phyloP scores from a whole-genome alignment of 1,140 invertebrate genomes.

The Helicoverpa zea region DNA sequence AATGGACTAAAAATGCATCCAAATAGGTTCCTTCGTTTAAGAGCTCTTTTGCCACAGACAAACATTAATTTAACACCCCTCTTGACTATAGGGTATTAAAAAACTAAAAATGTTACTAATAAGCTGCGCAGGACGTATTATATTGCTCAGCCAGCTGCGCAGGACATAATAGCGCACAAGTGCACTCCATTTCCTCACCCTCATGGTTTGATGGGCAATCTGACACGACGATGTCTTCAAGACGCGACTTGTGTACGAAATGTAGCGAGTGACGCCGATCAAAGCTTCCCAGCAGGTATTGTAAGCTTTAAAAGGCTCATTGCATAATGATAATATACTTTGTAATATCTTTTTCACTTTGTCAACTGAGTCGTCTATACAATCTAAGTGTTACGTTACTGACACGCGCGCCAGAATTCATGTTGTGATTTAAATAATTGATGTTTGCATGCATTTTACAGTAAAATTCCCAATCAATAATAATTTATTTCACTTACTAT shows the following conservation, averaged over 20 bases:
- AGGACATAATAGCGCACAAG: too few relatives aligned
- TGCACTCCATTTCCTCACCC: too few relatives aligned
- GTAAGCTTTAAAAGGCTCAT: constrained; percentile 39
- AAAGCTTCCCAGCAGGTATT: not conserved
- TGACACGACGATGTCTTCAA: not conserved
- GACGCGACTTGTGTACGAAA: not conserved
- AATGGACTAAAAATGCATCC: too few relatives aligned
- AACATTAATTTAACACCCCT: too few relatives aligned
- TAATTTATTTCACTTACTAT: constrained; percentile 22
- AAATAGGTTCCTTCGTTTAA: too few relatives aligned
- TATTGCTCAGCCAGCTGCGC: too few relatives aligned
- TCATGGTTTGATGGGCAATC: too few relatives aligned
- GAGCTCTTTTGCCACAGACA: too few relatives aligned
- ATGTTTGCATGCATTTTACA: constrained; percentile 10
- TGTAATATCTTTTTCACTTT: constrained; percentile 22
- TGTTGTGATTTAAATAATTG: constrained; percentile 1
- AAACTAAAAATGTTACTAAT: too few relatives aligned
- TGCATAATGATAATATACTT: constrained; percentile 18
- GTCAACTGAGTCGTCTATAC: not conserved
- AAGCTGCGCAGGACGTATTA: too few relatives aligned
- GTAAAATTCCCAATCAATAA: not conserved
- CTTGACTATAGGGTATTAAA: too few relatives aligned
- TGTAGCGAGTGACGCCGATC: not conserved
- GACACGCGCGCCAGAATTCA: not conserved
- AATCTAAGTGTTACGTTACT: not conserved